Evolutionary conservation across 1,140 invertebrate species (phyloP), one percentile per base, ranked within the genome.

Genomic region (Ylistrum balloti): DNA sequence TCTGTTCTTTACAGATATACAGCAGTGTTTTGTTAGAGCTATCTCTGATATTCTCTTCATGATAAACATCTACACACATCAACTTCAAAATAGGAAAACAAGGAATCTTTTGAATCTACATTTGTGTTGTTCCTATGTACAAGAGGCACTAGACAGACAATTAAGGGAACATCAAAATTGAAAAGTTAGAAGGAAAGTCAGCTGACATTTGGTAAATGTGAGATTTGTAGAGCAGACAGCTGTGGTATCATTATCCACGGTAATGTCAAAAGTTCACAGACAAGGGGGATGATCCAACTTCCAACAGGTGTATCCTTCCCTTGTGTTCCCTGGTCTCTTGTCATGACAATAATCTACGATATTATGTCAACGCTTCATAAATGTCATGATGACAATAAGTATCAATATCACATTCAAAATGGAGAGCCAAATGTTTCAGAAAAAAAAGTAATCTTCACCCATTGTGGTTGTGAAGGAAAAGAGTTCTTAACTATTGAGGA

Each of bases 201-300:
- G 56, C 56, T 74, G 56, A 17, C n/a, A 28, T 28, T 74, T 74
- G 15, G 56, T 74, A 17, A 74, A 74, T 74, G 56, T 74, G 56
- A 74, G 56, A 74, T 74, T 28, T 74, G 56, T 74, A 11, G 7
- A 9, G 5, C 56, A 28, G 56, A 74, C 56, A 74, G 17, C 22
- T 28, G 56, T 28, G n/a, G 56, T 74, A 28, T n/a, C n/a, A n/a
- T 74, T 74, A 45, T 45, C 41, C 41, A 9, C 20, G 20, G 41
- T 45, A 74, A 74, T 74, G 56, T 74, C 56, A 74, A 74, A 74
- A 74, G 56, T 74, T 74, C 22, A 74, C n/a, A 28, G 56, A 74
- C 56, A 28, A 28, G 56, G 56, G 13, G n/a, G 56, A 74, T 13
- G 35, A 13, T 38, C 13, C 35, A 38, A 7, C 13, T 13, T 38